Percentiles rank a stretch among this genome's conserved stretches.
These are phyloP conservation scores for Montipora capricornis DNA, from an alignment of 64 coral and sea anemone genomes.

Conservation along the genomic window DNA sequence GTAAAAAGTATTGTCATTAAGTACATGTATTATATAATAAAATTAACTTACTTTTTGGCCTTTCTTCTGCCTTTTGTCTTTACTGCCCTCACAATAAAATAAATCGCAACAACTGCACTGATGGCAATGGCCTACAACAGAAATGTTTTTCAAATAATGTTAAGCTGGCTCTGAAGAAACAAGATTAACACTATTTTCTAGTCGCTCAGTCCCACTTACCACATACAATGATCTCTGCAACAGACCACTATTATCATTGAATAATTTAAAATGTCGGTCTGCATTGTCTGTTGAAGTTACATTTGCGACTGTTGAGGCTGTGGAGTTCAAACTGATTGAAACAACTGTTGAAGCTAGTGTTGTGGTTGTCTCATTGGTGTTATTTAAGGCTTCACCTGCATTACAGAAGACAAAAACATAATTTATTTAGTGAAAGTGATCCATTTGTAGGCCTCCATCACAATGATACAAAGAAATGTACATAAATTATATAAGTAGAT, in stretches of 20 bases:
- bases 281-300: background rate
- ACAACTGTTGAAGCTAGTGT: background rate
- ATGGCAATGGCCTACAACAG: constrained; percentile 62
- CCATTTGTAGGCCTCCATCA: background rate
- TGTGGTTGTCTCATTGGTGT: background rate
- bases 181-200: background rate
- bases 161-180: background rate
- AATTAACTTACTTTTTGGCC: constrained; percentile 78
- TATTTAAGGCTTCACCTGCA: background rate
- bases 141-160: background rate
- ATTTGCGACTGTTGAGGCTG: background rate
- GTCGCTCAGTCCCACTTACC: constrained; percentile 42
- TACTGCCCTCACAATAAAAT: constrained; percentile 84
- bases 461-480: background rate
- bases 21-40: background rate
- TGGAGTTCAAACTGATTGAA: background rate
- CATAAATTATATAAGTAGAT: background rate
- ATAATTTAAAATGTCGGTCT: background rate
- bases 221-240: constrained; percentile 89
- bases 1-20: no score
- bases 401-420: background rate
- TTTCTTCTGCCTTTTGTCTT: constrained; percentile 88
- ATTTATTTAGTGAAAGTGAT: background rate
- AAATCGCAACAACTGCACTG: constrained; percentile 82
- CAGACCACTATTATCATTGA: constrained; percentile 62